phyloP scores from a whole-genome alignment of 2,888 invertebrate genomes.

The Tridacna gigas region DNA sequence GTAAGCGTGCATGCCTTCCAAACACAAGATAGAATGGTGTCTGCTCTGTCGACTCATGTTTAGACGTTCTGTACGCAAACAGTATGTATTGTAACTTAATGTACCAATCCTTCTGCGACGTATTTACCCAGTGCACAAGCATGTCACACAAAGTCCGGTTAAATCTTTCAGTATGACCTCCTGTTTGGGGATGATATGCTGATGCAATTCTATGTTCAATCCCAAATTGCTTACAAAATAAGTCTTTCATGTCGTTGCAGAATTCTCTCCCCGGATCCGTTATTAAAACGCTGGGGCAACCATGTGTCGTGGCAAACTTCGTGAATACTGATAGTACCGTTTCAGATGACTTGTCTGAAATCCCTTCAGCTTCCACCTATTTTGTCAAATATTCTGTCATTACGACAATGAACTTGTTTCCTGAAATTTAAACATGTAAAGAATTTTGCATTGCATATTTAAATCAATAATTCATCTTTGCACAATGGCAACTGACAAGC shows the following conservation, averaged over 20 bases:
- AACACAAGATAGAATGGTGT: constrained; percentile 52
- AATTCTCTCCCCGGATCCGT: constrained; percentile 55
- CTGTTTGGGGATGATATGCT: constrained; percentile 48
- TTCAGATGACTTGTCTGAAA: constrained; percentile 45
- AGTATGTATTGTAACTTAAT: constrained; percentile 39
- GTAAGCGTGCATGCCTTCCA: constrained; percentile 44
- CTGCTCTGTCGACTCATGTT: constrained; percentile 49
- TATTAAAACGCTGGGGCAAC: constrained; percentile 41
- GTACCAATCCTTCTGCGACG: constrained; percentile 38
- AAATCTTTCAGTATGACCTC: constrained; percentile 49
- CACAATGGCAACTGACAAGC: constrained; percentile 13
- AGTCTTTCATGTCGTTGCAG: constrained; percentile 49
- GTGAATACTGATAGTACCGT: constrained; percentile 35
- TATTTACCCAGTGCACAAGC: constrained; percentile 39
- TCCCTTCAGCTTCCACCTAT: constrained; percentile 50
- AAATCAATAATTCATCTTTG: constrained; percentile 14
- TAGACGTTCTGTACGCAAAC: constrained; percentile 52
- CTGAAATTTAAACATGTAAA: constrained; percentile 24
- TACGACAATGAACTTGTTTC: constrained; percentile 38
- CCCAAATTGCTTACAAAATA: constrained; percentile 35
- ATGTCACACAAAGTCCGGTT: constrained; percentile 43
- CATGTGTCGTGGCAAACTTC: constrained; percentile 40
- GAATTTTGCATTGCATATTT: constrained; percentile 11
- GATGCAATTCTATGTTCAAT: constrained; percentile 47
- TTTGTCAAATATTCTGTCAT: constrained; percentile 51